Evolutionary conservation across 2,113 vertebrate species (phyloP).

Genomic region (Nothocercus julius): DNA sequence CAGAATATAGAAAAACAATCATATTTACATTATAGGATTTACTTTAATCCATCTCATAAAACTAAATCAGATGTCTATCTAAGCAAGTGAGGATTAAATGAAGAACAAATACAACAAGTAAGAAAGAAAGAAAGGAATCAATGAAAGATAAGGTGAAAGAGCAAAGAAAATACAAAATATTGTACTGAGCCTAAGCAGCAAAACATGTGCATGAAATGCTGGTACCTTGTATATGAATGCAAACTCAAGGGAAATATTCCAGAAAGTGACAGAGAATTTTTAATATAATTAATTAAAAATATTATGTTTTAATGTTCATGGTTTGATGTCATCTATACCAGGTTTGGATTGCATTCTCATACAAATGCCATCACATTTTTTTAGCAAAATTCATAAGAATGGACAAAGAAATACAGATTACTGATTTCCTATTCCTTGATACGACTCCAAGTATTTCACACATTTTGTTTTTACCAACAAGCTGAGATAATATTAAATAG

Average conservation of each 20-base stretch:
- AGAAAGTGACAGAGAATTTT: neutral
- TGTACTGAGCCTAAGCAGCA: neutral
- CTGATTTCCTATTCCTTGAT: neutral
- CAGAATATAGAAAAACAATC: slow-evolving; percentile 35
- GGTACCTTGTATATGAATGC: neutral
- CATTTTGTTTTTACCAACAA: neutral
- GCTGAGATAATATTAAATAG: neutral
- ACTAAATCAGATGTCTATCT: slow-evolving; percentile 51
- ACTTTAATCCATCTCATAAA: slow-evolving; percentile 38
- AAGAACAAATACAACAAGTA: slow-evolving; percentile 26
- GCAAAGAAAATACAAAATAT: slow-evolving; percentile 17
- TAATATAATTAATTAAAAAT: neutral
- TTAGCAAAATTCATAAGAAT: neutral
- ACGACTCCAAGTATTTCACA: neutral
- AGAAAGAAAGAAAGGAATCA: neutral
- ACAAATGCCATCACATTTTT: neutral
- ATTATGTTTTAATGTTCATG: neutral
- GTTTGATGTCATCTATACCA: neutral
- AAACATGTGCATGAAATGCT: neutral
- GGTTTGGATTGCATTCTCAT: neutral
- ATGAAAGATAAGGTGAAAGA: neutral
- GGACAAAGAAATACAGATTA: neutral
- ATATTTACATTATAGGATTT: slow-evolving; percentile 35
- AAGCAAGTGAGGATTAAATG: slow-evolving; percentile 51
- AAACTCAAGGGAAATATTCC: neutral